Evolutionary conservation across 2,797 vertebrate species (phyloP).

Genomic region (Gadopsis marmoratus): DNA sequence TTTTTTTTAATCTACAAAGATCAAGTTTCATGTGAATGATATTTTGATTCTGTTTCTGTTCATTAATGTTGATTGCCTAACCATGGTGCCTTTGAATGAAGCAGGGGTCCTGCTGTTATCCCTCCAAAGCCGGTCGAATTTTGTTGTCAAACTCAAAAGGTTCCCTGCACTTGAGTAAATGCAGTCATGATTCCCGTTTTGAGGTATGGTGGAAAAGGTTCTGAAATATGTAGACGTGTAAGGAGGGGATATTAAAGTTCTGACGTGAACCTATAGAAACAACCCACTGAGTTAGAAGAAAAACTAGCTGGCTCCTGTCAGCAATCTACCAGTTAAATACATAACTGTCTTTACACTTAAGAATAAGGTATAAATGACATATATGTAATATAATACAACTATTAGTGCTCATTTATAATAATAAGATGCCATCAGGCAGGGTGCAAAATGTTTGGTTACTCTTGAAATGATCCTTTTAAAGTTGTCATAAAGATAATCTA

Average conservation of each 20-base stretch:
- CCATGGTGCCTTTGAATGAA: constrained; percentile 54
- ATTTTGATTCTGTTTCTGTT: constrained; percentile 51
- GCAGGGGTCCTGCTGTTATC: constrained; percentile 61
- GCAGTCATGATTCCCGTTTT: not conserved
- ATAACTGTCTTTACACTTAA: not conserved
- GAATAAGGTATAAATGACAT: not conserved
- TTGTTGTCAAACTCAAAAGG: constrained; percentile 52
- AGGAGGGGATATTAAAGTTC: not conserved
- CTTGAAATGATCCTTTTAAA: not conserved
- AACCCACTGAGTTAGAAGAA: not conserved
- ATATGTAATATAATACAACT: not conserved
- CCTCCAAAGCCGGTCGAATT: constrained; percentile 65
- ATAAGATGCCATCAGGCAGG: too few relatives aligned
- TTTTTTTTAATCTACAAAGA: not conserved
- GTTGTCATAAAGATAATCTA: not conserved
- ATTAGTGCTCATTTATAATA: not conserved
- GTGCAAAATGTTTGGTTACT: not conserved
- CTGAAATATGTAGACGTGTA: not conserved
- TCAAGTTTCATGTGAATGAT: constrained; percentile 14
- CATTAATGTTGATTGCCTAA: constrained; percentile 34
- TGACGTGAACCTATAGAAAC: constrained; percentile 10
- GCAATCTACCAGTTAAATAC: not conserved
- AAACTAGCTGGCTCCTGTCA: too few relatives aligned
- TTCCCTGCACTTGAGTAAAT: constrained; percentile 26
- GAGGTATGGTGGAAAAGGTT: not conserved